Percentiles rank a stretch among this genome's conserved stretches.
Conservation (phyloP, 2,888 invertebrate genomes). For the Sisyra nigra region DNA sequence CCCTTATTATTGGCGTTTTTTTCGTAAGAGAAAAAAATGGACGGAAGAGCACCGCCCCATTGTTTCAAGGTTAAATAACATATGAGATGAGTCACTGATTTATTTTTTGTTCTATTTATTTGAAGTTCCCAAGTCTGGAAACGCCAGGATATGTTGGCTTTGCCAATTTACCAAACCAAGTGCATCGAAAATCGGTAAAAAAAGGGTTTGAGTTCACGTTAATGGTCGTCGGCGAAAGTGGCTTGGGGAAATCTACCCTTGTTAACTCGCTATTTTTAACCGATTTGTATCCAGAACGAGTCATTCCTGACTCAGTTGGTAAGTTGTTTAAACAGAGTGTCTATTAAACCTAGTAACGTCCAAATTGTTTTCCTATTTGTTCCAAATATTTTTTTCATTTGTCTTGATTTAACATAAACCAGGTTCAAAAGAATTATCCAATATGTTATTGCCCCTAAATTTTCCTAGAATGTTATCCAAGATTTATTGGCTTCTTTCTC, state of each 20-base stretch:
- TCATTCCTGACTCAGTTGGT: slow-evolving; percentile 79
- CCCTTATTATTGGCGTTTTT: slow-evolving; percentile 3
- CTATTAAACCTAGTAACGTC: too few species aligned
- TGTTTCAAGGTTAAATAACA: background rate
- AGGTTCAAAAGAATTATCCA: too few species aligned
- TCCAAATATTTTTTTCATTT: too few species aligned
- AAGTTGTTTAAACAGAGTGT: slow-evolving; percentile 19
- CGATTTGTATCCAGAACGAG: slow-evolving; percentile 86
- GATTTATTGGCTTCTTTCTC: too few species aligned
- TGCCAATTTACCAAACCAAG: slow-evolving; percentile 92
- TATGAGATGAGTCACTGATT: background rate
- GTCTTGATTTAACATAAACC: too few species aligned
- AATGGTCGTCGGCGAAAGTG: slow-evolving; percentile 87
- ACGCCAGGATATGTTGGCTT: slow-evolving; percentile 85
- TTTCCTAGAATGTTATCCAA: too few species aligned
- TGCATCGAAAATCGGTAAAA: slow-evolving; percentile 92
- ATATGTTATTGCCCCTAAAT: too few species aligned
- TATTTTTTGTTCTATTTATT: slow-evolving; percentile 14
- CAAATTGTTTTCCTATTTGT: too few species aligned
- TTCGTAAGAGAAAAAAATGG: background rate
- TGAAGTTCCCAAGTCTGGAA: slow-evolving; percentile 68
- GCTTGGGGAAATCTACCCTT: slow-evolving; percentile 88
- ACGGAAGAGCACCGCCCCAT: background rate
- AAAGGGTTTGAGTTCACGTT: slow-evolving; percentile 96
- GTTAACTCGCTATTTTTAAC: slow-evolving; percentile 91